Base-by-base conservation (phyloP, 2,888 invertebrate genomes). In the Eucriotettix oculatus region DNA sequence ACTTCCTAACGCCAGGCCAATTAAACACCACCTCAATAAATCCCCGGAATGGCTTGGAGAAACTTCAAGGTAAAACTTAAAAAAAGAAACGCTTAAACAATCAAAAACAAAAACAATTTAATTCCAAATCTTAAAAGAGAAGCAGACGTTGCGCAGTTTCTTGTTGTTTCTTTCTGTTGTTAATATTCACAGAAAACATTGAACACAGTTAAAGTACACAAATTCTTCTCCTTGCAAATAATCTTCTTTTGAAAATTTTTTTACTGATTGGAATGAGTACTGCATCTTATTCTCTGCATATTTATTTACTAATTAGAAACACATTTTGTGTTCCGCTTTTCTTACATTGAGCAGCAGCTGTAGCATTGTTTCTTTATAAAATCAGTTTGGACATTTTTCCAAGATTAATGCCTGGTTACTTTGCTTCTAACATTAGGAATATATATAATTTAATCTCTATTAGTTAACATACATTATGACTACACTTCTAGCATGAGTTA, bases 61-160 rank as follows among this genome's bases (percentile, higher is more conserved):
- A 61, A 56, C 53, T 53, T 64, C 60, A 65, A 65, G 65, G 65
- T 65, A 65, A 65, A 65, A 52, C 56, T 63, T 61, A 63, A 64
- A 64, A 61, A 59, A n/a, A 48, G 14, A 48, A 58, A 61, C 55
- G 56, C 58, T 60, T 56, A 61, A 64, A 63, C 48, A 48, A 48
- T 29, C 29, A 29, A 29, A 29, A 29, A 29, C 2, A 29, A 29
- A 29, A 29, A 29, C 29, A 29, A 29, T 29, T 29, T 29, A 29
- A 29, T 29, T 29, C 29, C 29, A 29, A 29, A 29, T 29, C 29
- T 29, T 29, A 29, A 29, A 48, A 14, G 12, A 14, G 48, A 48
- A 48, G 5, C 48, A 48, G 48, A 48, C 48, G 48, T 48, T 48
- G 48, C 14, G 48, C 48, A 48, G 48, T 48, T 48, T 12, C 48